These are phyloP conservation scores for Lordiphosa fenestrarum DNA, from an alignment of 2,888 invertebrate species.

Conservation along the genomic window DNA sequence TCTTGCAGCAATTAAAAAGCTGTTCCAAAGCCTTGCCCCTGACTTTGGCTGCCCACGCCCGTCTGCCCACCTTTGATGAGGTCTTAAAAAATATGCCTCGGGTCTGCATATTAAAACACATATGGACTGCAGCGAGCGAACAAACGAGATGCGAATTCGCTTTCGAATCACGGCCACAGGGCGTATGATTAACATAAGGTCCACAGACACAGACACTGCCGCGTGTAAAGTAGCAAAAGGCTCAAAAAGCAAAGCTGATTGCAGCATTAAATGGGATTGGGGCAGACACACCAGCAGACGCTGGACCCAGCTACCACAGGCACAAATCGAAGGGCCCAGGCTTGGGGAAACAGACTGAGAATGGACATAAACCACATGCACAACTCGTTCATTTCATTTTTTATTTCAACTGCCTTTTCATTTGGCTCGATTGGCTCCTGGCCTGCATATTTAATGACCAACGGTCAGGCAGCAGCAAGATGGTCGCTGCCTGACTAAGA, in stretches of 20 bases:
- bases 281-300: constrained; percentile 9
- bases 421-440: neutral
- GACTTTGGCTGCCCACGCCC: too few species aligned
- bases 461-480: neutral
- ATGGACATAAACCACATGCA: constrained; percentile 57
- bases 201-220: constrained; percentile 12
- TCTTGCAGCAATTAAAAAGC: constrained; percentile 44
- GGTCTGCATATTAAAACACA: constrained; percentile 9
- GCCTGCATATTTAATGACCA: too few species aligned
- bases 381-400: constrained; percentile 34
- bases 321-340: constrained; percentile 3
- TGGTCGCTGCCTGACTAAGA: neutral
- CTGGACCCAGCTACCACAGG: constrained; percentile 5
- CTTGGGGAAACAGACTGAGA: constrained; percentile 38
- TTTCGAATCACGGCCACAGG: constrained; percentile 25
- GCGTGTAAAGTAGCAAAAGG: constrained; percentile 39
- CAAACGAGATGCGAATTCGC: neutral
- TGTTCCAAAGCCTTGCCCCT: neutral
- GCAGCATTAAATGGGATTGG: constrained; percentile 65
- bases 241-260: constrained; percentile 66
- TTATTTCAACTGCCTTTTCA: neutral
- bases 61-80: neutral
- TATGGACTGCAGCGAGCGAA: constrained; percentile 28
- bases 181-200: constrained; percentile 58
- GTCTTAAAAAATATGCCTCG: too few species aligned